Base-by-base conservation (phyloP, 2,888 invertebrate species). In the Tolmerus cingulatus region DNA sequence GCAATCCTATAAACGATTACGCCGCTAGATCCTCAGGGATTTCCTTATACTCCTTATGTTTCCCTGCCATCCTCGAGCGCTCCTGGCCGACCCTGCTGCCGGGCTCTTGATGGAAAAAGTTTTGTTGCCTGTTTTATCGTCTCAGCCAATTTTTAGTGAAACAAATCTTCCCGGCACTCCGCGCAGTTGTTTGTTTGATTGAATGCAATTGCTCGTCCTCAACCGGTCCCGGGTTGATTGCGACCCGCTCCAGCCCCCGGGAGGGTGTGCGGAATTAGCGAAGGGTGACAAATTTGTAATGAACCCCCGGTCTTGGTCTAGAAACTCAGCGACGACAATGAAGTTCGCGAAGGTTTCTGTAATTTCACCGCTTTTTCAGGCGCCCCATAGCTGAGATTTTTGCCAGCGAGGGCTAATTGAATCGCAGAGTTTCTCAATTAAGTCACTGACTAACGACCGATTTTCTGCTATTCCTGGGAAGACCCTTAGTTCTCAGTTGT, bases 1-100 rank as follows among this genome's bases (percentile, higher is more conserved):
- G 90, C 89, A 90, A 89, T 90, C 89, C 89, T 89, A 90, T 89
- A 90, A 90, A 88, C 90, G 89, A 90, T 90, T 90, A 89, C 88
- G 89, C 88, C 89, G 89, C 89, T 90, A 89, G 89, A 89, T 90
- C 90, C 90, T 89, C 66, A 87, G 90, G 88, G 90, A 90, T 88
- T 88, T 88, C 78, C 84, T 66, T 86, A 74, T 66, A 74, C 88
- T 88, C 78, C 84, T 66, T 86, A 74, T 66, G 78, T 27, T 88
- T 89, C 79, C 23, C 19, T 87, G n/a, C 30, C 57, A 51, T 87
- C 86, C 74, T 27, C 74, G 79, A 55, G 37, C 77, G 34, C 66
- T 23, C 85, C 30, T 51, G 27, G 12, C 78, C 77, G 77, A 19
- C 77, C 55, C 77, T 23, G 5, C 34, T 3, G 19, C 34, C 27